Percentiles rank a stretch among this genome's conserved stretches.
These are phyloP conservation scores for Bedellia somnulentella DNA, from an alignment of 2,888 invertebrate genomes.

Conservation along the genomic window DNA sequence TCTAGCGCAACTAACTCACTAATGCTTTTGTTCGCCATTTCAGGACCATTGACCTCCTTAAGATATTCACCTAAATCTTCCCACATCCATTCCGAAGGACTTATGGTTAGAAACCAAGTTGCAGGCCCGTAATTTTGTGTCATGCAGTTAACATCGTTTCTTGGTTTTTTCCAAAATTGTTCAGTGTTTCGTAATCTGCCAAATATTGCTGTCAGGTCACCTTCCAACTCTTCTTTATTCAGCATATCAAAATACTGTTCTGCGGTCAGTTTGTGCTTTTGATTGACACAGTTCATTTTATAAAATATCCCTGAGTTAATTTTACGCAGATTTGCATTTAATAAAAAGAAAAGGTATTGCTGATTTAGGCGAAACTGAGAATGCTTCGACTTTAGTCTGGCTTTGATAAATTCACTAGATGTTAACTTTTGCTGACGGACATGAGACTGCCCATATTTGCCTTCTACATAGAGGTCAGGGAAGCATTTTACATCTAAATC, in stretches of 20 bases:
- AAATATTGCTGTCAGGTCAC: constrained; percentile 15
- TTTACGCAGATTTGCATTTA: constrained; percentile 11
- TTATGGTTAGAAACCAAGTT: too few species aligned
- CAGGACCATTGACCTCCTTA: constrained; percentile 13
- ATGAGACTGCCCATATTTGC: constrained; percentile 12
- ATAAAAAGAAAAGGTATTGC: constrained; percentile 10
- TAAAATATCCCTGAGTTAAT: constrained; percentile 15
- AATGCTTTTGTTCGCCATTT: constrained; percentile 14
- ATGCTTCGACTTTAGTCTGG: constrained; percentile 11
- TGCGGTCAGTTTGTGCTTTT: constrained; percentile 13
- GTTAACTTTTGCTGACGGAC: constrained; percentile 9
- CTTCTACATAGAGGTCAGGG: constrained; percentile 11
- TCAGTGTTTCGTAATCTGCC: constrained; percentile 14
- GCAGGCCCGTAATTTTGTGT: constrained; percentile 13
- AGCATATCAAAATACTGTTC: constrained; percentile 14
- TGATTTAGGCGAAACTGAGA: constrained; percentile 9
- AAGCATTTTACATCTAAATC: constrained; percentile 8
- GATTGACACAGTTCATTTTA: constrained; percentile 14
- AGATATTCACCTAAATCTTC: constrained; percentile 15
- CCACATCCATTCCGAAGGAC: too few species aligned
- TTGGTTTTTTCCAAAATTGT: too few species aligned
- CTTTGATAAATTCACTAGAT: constrained; percentile 11
- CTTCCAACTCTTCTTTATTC: constrained; percentile 14
- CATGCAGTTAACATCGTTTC: too few species aligned
- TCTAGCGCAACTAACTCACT: constrained; percentile 17